phyloP scores from a whole-genome alignment of 2,888 invertebrate species.

The Drosophila lacicola region DNA sequence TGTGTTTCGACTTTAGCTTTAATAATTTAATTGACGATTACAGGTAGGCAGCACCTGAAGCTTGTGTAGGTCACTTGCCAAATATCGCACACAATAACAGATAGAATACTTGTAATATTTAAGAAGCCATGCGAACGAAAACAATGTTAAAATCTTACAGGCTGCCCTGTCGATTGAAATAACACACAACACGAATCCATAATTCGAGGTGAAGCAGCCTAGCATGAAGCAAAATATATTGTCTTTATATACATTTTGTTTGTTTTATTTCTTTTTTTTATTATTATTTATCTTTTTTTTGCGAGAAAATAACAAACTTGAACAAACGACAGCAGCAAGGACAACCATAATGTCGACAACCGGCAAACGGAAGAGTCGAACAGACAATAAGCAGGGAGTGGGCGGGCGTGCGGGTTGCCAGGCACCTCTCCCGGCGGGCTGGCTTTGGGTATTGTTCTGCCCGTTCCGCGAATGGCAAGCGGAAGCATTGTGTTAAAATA shows the following conservation, averaged over 20 bases:
- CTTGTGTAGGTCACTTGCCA: not conserved
- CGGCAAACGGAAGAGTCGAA: slow-evolving; percentile 67
- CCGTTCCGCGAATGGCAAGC: slow-evolving; percentile 52
- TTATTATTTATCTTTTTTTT: slow-evolving; percentile 6
- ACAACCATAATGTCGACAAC: slow-evolving; percentile 58
- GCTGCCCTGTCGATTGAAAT: slow-evolving; percentile 60
- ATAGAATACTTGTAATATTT: slow-evolving; percentile 35
- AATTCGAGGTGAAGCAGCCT: slow-evolving; percentile 42
- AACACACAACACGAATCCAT: slow-evolving; percentile 53
- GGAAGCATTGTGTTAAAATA: slow-evolving; percentile 80
- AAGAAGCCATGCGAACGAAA: slow-evolving; percentile 64
- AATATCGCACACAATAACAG: not conserved
- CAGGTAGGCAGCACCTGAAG: not conserved
- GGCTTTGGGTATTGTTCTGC: slow-evolving; percentile 21
- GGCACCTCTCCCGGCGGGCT: not conserved
- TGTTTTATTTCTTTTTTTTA: slow-evolving; percentile 13
- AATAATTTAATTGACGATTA: slow-evolving; percentile 9
- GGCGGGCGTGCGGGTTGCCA: not conserved
- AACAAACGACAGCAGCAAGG: slow-evolving; percentile 46
- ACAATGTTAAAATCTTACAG: slow-evolving; percentile 69
- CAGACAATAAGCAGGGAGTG: slow-evolving; percentile 40
- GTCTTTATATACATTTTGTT: slow-evolving; percentile 8
- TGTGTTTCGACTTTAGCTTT: slow-evolving; percentile 12
- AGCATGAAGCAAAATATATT: slow-evolving; percentile 53
- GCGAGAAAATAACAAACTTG: slow-evolving; percentile 42